Conservation (phyloP, 2,888 invertebrate genomes). For the Drosophila sordidapex region DNA sequence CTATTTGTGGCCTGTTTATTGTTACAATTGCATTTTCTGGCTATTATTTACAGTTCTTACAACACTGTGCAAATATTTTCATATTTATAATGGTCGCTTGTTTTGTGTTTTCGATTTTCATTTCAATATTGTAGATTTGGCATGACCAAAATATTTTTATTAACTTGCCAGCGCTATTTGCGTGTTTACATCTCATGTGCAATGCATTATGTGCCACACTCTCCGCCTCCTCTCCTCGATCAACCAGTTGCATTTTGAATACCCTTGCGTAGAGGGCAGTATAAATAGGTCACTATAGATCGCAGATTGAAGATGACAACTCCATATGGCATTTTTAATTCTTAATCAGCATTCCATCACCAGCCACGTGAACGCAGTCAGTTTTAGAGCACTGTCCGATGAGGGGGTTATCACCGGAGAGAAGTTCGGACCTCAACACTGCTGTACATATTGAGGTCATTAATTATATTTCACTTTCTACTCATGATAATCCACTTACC, state of each 20-base stretch:
- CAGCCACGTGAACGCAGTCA: background rate
- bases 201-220: constrained; percentile 21
- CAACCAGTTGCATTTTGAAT: background rate
- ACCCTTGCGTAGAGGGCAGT: background rate
- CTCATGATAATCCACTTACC: background rate
- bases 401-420: too few relatives aligned
- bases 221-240: background rate
- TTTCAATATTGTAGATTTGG: constrained; percentile 40
- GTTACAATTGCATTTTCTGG: constrained; percentile 9
- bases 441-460: background rate
- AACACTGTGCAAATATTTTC: constrained; percentile 55
- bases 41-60: constrained; percentile 52
- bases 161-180: constrained; percentile 41
- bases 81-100: constrained; percentile 4
- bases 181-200: constrained; percentile 57
- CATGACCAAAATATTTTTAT: constrained; percentile 61
- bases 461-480: background rate
- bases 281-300: background rate
- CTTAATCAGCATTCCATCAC: background rate
- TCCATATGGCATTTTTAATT: background rate
- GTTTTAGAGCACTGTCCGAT: background rate
- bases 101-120: constrained; percentile 4
- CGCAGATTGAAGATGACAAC: background rate
- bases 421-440: background rate
- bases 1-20: constrained; percentile 27